Evolutionary conservation across 2,888 invertebrate genomes (phyloP), one percentile per base, ranked within the genome.

Genomic region (Lymantria dispar): DNA sequence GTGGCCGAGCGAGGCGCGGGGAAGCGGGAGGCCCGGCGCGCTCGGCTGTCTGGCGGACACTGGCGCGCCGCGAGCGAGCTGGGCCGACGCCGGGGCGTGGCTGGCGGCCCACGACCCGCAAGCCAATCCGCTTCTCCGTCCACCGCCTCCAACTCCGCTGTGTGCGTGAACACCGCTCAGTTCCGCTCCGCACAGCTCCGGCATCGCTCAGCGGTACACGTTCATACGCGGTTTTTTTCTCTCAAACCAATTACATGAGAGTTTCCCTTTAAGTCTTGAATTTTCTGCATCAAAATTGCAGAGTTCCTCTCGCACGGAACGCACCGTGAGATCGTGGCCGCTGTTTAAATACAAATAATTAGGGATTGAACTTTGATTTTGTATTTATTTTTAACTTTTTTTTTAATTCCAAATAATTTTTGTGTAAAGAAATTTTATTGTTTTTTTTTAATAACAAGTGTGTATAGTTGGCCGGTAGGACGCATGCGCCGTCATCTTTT

Each of bases 11-110:
- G 85, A 80, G 83, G 86, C 88, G 87, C 88, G 90, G 83, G 87
- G 92, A 83, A 82, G 92, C 88, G 87, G 87, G 87, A 84, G 85
- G 91, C 91, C 92, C 92, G 92, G 81, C 85, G 88, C 89, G 91
- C 91, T 90, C 91, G 91, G 87, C 89, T 81, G 89, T 89, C 87
- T 86, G 87, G 81, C 87, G 87, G 88, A 88, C 88, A 90, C 91
- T 91, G 91, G 82, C 89, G 87, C 82, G 85, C 76, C 67, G 48
- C 62, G 70, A 57, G 74, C 74, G 74, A 66, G 78, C 77, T 64
- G 75, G 77, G 76, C 85, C 80, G 85, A 85, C 83, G 83, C 87
- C 83, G 73, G 76, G 76, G 76, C 77, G 74, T 62, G 75, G 74
- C 78, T 70, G 51, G 54, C 70, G 58, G 68, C 70, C 69, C 69